Conservation (phyloP, 2,888 invertebrate species). For the Amphipoea oculea region DNA sequence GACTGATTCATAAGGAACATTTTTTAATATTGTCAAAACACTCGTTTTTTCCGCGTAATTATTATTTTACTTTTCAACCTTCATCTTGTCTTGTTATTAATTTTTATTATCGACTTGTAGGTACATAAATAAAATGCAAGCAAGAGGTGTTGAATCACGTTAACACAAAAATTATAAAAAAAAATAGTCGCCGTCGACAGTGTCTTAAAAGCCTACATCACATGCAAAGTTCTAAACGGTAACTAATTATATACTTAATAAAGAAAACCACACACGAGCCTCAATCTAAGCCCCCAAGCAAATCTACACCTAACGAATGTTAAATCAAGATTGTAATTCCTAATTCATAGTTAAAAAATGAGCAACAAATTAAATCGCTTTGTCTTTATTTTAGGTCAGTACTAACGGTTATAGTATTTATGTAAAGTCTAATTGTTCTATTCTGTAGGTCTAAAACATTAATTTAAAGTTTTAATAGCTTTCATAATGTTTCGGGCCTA, state of each 20-base stretch:
- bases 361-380: conserved; percentile 52
- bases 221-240: background rate
- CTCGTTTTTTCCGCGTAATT: background rate
- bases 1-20: background rate
- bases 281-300: conserved; percentile 15
- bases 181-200: background rate
- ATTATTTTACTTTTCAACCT: background rate
- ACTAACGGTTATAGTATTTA: conserved; percentile 58
- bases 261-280: conserved; percentile 19
- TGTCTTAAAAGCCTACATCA: conserved; percentile 4
- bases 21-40: too few relatives aligned
- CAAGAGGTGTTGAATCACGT: background rate
- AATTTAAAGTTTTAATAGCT: conserved; percentile 59
- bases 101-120: background rate
- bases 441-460: conserved; percentile 47
- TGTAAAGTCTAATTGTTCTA: conserved; percentile 60
- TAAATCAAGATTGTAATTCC: conserved; percentile 51
- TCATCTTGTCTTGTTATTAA: too few relatives aligned
- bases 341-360: conserved; percentile 51
- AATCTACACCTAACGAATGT: conserved; percentile 50
- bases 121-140: background rate
- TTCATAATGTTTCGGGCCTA: conserved; percentile 53
- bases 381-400: conserved; percentile 64
- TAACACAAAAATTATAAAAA: background rate
- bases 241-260: conserved; percentile 16